Conservation (phyloP, 1,140 invertebrate species). For the Myzus persicae region DNA sequence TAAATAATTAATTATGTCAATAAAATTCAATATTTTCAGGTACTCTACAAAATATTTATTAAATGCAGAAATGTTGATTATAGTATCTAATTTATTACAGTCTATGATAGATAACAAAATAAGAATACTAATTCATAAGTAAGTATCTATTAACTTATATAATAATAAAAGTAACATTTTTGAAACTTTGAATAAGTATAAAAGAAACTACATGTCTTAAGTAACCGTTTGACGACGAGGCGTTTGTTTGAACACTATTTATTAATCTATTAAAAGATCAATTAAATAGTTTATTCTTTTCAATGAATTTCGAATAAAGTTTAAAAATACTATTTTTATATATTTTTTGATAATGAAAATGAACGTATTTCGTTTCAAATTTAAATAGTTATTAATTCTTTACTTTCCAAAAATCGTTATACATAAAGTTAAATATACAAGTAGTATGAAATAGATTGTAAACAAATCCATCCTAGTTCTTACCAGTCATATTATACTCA, state of each 20-base stretch:
- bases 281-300: neutral
- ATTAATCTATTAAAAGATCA: too few relatives aligned
- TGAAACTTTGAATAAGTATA: neutral
- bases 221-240: neutral
- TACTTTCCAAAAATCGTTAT: neutral
- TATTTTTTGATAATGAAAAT: neutral
- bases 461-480: neutral
- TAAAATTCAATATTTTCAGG: neutral
- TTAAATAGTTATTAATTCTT: neutral
- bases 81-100: neutral
- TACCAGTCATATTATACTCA: conserved; percentile 16
- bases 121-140: neutral
- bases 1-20: neutral
- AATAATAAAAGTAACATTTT: neutral
- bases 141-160: neutral
- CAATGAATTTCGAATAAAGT: neutral
- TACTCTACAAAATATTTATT: neutral
- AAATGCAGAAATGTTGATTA: neutral
- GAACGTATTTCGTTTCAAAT: neutral
- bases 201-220: neutral
- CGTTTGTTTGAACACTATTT: neutral
- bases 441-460: neutral
- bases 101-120: neutral
- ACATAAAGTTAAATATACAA: neutral
- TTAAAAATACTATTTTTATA: too few relatives aligned